Conservation (phyloP, 2,888 invertebrate genomes). For the Petrolisthes manimaculis region DNA sequence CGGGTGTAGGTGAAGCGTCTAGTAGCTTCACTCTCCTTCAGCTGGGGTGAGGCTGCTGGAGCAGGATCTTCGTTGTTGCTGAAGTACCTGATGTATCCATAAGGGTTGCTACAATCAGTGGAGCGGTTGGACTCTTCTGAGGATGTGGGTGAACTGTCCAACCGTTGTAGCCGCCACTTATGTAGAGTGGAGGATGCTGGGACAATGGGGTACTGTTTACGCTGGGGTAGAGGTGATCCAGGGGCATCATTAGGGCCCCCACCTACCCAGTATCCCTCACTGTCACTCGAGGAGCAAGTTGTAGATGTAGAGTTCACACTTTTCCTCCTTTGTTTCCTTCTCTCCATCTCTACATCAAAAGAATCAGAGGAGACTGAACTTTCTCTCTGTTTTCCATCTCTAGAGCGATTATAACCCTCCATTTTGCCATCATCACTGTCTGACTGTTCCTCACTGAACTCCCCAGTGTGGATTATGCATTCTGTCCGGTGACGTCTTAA, state of each 20-base stretch:
- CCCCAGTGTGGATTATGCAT: constrained; percentile 35
- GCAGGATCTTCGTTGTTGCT: constrained; percentile 70
- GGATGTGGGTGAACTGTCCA: constrained; percentile 27
- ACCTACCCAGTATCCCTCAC: constrained; percentile 35
- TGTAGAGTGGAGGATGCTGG: constrained; percentile 23
- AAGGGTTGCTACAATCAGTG: constrained; percentile 75
- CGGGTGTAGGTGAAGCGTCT: constrained; percentile 40
- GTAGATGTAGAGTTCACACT: neutral
- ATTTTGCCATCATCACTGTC: constrained; percentile 67
- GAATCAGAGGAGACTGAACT: neutral
- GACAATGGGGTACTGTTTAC: constrained; percentile 25
- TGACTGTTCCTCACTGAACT: constrained; percentile 63
- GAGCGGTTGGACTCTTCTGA: constrained; percentile 46
- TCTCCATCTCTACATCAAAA: neutral
- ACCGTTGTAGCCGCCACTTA: constrained; percentile 32
- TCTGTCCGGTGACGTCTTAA: constrained; percentile 44
- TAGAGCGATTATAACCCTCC: neutral
- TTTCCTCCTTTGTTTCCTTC: neutral
- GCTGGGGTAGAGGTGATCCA: constrained; percentile 28
- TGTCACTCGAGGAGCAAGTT: constrained; percentile 36
- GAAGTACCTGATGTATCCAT: constrained; percentile 79
- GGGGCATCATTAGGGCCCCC: neutral
- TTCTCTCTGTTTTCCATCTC: neutral
- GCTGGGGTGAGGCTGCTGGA: neutral
- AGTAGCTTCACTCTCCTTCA: constrained; percentile 6